Evolutionary conservation across 2,113 vertebrate genomes (phyloP).

Genomic region (Myxocyprinus asiaticus): DNA sequence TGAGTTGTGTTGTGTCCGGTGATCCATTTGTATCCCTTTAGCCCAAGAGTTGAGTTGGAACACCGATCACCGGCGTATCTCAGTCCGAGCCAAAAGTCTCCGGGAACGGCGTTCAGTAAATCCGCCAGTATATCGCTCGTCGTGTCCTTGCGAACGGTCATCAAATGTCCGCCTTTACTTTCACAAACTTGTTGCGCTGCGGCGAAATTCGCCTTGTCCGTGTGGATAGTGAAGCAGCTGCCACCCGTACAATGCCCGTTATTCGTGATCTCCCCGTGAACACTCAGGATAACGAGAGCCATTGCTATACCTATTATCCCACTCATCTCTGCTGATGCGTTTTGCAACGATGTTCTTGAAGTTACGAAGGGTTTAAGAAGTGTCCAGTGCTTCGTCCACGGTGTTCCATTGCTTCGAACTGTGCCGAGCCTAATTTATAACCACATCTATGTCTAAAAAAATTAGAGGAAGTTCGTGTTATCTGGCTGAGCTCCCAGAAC

Average conservation of each 20-base stretch:
- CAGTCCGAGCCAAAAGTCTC: slow-evolving; percentile 71
- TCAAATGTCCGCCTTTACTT: slow-evolving; percentile 44
- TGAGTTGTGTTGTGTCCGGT: slow-evolving; percentile 31
- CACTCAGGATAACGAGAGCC: slow-evolving; percentile 38
- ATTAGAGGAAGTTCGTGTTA: slow-evolving; percentile 16
- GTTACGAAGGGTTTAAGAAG: not conserved
- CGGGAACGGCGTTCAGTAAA: slow-evolving; percentile 48
- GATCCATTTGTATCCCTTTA: slow-evolving; percentile 57
- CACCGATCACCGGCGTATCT: slow-evolving; percentile 29
- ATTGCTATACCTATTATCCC: slow-evolving; percentile 45
- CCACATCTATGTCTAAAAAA: not conserved
- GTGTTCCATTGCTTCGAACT: not conserved
- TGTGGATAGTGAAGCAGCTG: slow-evolving; percentile 58
- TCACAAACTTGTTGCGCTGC: slow-evolving; percentile 54
- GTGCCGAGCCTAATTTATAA: slow-evolving; percentile 56
- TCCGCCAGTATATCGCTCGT: slow-evolving; percentile 32
- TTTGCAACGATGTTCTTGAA: not conserved
- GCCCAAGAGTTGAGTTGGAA: not conserved
- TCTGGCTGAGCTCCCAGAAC: slow-evolving; percentile 1
- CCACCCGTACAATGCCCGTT: slow-evolving; percentile 58
- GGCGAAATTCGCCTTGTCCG: slow-evolving; percentile 23
- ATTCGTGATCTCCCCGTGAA: not conserved
- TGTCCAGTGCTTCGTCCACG: not conserved
- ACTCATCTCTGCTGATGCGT: slow-evolving; percentile 55
- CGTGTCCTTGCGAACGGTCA: slow-evolving; percentile 58